Evolutionary conservation across 2,113 vertebrate genomes (phyloP).

Genomic region (Agapornis roseicollis): DNA sequence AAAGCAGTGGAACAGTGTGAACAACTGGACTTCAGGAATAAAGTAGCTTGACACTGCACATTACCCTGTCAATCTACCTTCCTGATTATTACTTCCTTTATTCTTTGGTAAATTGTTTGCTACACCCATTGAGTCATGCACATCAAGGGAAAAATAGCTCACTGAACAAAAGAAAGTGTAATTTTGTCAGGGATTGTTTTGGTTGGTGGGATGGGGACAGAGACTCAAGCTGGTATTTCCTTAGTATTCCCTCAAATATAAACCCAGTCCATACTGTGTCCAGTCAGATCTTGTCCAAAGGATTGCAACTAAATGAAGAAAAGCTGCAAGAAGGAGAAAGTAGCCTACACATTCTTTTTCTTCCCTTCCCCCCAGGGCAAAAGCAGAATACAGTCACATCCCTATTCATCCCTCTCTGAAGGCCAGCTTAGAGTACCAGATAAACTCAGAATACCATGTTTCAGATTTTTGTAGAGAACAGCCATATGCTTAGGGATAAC

Average conservation of each 20-base stretch:
- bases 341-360: neutral
- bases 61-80: neutral
- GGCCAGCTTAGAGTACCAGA: neutral
- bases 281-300: neutral
- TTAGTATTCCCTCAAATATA: neutral
- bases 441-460: neutral
- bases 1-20: neutral
- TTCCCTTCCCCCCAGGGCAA: neutral
- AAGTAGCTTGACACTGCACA: neutral
- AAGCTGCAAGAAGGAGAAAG: neutral
- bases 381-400: neutral
- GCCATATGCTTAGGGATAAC: neutral
- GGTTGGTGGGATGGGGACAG: neutral
- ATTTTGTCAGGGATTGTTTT: neutral
- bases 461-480: neutral
- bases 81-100: neutral
- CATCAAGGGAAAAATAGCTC: neutral
- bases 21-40: neutral
- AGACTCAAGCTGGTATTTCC: neutral
- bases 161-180: neutral
- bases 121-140: neutral
- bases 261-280: neutral
- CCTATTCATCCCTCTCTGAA: neutral
- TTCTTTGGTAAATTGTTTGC: neutral
- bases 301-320: neutral